Conservation (phyloP, 2,113 vertebrate genomes). For the Xerus inauris region DNA sequence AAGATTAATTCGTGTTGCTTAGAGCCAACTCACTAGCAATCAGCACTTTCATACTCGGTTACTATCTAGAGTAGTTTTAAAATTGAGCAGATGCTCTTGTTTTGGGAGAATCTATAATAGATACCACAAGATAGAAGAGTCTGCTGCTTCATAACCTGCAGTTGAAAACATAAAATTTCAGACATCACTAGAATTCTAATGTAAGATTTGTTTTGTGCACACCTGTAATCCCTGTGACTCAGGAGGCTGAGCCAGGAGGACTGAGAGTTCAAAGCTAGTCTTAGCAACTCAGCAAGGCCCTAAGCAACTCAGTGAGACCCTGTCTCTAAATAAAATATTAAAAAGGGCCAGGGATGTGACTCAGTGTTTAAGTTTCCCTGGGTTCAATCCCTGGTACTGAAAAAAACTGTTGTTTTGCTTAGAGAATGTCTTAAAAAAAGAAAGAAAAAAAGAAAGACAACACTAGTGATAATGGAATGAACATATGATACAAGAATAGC, state of each 20-base stretch:
- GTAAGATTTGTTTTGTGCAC: not conserved
- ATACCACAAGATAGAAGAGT: not conserved
- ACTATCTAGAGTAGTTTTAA: conserved; percentile 45
- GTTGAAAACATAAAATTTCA: conserved; percentile 17
- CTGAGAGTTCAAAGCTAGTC: too few relatives aligned
- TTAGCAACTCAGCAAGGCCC: too few relatives aligned
- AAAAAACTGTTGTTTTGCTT: not conserved
- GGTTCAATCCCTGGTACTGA: too few relatives aligned
- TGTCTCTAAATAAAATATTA: too few relatives aligned
- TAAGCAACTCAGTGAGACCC: too few relatives aligned
- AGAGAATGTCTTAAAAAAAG: not conserved
- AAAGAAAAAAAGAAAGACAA: too few relatives aligned
- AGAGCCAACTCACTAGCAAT: conserved; percentile 39
- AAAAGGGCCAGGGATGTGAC: too few relatives aligned
- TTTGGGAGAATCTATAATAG: not conserved
- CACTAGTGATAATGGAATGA: not conserved
- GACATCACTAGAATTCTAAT: not conserved
- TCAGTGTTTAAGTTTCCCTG: too few relatives aligned
- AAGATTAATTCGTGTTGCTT: not conserved
- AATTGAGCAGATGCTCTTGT: conserved; percentile 43
- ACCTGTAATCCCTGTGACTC: too few relatives aligned
- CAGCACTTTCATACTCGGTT: not conserved
- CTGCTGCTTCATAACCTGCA: not conserved
- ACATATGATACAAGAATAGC: not conserved
- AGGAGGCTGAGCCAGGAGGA: too few relatives aligned